Conservation (phyloP, 2,888 invertebrate genomes). For the Heliconius hortense region DNA sequence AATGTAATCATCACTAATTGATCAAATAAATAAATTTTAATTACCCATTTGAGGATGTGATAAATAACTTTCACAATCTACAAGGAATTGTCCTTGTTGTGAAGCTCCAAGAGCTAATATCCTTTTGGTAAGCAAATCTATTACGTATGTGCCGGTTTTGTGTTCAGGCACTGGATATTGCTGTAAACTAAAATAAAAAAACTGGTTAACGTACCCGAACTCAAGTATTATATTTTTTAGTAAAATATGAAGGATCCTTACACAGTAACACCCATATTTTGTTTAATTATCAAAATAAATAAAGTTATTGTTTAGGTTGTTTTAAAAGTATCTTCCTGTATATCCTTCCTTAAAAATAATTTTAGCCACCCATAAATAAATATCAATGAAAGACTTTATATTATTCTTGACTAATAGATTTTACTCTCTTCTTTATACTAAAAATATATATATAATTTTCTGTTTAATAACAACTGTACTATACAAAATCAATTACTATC, state of each 20-base stretch:
- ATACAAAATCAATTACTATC: neutral
- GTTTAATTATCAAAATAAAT: neutral
- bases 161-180: constrained; percentile 94
- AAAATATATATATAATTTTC: neutral
- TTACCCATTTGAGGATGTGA: constrained; percentile 87
- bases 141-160: constrained; percentile 93
- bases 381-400: neutral
- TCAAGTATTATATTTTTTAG: neutral
- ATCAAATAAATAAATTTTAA: neutral
- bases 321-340: neutral
- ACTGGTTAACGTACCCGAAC: neutral
- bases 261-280: constrained; percentile 84
- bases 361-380: neutral
- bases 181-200: constrained; percentile 83
- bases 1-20: neutral
- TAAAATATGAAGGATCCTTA: constrained; percentile 57
- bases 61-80: constrained; percentile 96
- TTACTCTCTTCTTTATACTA: neutral
- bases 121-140: constrained; percentile 93
- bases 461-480: constrained; percentile 1
- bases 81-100: constrained; percentile 94
- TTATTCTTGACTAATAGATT: neutral
- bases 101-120: constrained; percentile 92
- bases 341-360: neutral
- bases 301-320: neutral